These are phyloP conservation scores for Progne subis DNA, from an alignment of 2,113 vertebrate species.

Conservation along the genomic window DNA sequence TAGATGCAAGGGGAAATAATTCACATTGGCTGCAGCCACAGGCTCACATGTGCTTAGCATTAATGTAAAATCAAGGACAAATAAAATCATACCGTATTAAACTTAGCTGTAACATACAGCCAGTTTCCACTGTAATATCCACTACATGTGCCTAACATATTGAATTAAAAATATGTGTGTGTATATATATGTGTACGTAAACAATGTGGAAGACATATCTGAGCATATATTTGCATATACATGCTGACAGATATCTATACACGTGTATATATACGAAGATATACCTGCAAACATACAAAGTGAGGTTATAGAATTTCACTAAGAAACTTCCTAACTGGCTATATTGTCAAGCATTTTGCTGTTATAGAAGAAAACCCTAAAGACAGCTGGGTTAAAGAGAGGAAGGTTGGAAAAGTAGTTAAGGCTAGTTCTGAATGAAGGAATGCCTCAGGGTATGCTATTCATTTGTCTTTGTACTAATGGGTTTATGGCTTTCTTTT, in stretches of 20 bases:
- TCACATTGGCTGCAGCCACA: background rate
- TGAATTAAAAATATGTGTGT: background rate
- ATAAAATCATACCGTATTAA: background rate
- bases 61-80: slow-evolving; percentile 6
- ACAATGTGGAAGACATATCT: background rate
- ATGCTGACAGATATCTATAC: background rate
- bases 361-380: background rate
- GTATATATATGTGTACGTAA: background rate
- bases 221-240: background rate
- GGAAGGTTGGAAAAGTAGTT: slow-evolving; percentile 33
- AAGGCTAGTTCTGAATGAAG: slow-evolving; percentile 16
- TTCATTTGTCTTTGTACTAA: slow-evolving; percentile 58
- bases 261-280: background rate
- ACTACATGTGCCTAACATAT: background rate
- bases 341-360: background rate
- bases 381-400: background rate
- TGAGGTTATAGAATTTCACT: background rate
- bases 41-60: background rate
- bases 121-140: background rate
- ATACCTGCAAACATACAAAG: background rate
- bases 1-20: background rate
- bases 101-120: background rate
- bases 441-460: slow-evolving; percentile 32
- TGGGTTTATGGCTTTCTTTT: slow-evolving; percentile 38
- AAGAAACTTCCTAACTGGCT: background rate